Conservation (phyloP, 1,140 invertebrate genomes). For the Oryctes rhinoceros region DNA sequence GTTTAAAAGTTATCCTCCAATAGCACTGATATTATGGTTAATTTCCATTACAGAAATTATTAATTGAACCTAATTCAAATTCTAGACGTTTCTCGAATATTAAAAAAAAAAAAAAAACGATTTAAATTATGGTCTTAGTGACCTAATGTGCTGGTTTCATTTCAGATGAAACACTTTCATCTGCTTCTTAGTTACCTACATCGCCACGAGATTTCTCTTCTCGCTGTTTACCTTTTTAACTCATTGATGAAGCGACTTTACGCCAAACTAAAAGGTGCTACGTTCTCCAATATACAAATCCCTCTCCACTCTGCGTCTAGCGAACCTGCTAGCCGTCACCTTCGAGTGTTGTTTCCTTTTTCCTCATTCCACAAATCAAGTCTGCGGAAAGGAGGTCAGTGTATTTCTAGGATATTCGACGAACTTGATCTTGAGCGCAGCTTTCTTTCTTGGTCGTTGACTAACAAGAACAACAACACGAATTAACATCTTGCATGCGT, state of each 20-base stretch:
- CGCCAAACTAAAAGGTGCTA: neutral
- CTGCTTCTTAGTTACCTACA: constrained; percentile 40
- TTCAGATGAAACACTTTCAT: constrained; percentile 51
- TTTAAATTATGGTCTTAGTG: constrained; percentile 39
- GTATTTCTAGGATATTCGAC: constrained; percentile 57
- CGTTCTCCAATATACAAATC: neutral
- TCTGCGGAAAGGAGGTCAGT: constrained; percentile 56
- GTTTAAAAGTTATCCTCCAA: too few relatives aligned
- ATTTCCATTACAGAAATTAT: too few relatives aligned
- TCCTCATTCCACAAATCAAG: constrained; percentile 57
- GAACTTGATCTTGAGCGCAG: constrained; percentile 53
- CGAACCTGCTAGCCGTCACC: neutral
- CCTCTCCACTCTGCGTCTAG: neutral
- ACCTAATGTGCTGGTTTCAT: constrained; percentile 46
- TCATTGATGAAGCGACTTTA: neutral
- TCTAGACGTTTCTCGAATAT: neutral
- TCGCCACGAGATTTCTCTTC: neutral
- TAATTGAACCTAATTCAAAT: neutral
- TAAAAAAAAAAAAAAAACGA: too few relatives aligned
- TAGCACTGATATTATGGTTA: too few relatives aligned
- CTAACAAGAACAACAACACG: neutral
- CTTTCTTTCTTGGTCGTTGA: constrained; percentile 36
- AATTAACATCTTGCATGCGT: neutral
- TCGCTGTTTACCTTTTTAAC: neutral
- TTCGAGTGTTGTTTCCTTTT: constrained; percentile 1